Percentiles rank a stretch among this genome's conserved stretches.
Evolutionary conservation across 2,113 vertebrate species (phyloP).

Genomic region (Anolis carolinensis): DNA sequence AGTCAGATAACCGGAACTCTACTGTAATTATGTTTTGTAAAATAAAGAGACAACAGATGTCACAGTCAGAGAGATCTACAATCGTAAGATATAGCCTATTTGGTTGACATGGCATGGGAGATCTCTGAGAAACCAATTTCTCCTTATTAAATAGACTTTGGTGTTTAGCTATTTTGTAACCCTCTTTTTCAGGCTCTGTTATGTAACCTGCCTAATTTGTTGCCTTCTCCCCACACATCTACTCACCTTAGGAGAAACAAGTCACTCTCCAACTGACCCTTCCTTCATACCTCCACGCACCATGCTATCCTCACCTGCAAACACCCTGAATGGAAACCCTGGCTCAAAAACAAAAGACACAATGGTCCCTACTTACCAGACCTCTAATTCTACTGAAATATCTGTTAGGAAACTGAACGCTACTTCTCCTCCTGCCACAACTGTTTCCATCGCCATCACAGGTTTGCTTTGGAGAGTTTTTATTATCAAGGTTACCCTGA

Average conservation of each 20-base stretch:
- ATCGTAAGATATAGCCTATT: neutral
- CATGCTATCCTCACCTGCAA: constrained; percentile 54
- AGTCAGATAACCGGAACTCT: too few relatives aligned
- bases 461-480: constrained; percentile 20
- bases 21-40: neutral
- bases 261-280: neutral
- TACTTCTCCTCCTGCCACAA: neutral
- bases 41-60: neutral
- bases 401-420: neutral
- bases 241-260: constrained; percentile 1
- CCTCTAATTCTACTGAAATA: neutral
- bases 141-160: neutral
- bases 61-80: neutral
- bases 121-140: neutral
- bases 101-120: neutral
- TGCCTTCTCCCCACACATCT: neutral
- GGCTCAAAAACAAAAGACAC: constrained; percentile 32
- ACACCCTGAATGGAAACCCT: constrained; percentile 51
- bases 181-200: neutral
- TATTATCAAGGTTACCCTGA: neutral
- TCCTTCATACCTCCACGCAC: constrained; percentile 35
- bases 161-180: neutral
- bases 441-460: neutral
- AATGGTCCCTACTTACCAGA: neutral
- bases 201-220: neutral